Evolutionary conservation across 2,113 vertebrate species (phyloP).

Genomic region (Gopherus evgoodei): DNA sequence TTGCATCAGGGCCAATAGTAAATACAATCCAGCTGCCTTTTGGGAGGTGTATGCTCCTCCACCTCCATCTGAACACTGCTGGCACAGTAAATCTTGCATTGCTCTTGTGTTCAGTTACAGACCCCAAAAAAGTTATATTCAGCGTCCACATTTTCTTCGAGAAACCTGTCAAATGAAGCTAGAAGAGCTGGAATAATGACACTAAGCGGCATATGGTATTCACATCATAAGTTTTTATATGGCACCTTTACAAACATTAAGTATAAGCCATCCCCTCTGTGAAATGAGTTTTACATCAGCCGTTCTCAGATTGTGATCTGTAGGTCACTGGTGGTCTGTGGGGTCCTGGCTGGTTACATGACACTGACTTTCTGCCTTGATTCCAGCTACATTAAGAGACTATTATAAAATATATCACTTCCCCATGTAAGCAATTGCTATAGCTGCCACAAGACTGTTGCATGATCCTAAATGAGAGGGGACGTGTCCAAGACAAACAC

Average conservation of each 20-base stretch:
- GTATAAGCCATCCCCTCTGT: rapidly evolving
- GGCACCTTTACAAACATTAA: rapidly evolving
- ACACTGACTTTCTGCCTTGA: not conserved
- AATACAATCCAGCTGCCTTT: not conserved
- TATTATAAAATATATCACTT: not conserved
- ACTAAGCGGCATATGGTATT: not conserved
- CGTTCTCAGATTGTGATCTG: not conserved
- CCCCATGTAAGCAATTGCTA: not conserved
- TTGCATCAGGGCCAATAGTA: not conserved
- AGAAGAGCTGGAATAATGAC: not conserved
- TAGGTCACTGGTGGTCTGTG: rapidly evolving
- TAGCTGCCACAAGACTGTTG: not conserved
- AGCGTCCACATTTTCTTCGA: not conserved
- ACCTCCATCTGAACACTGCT: not conserved
- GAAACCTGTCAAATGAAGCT: not conserved
- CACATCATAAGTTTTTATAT: rapidly evolving
- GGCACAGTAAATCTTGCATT: not conserved
- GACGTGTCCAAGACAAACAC: not conserved
- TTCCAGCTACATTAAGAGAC: conserved; percentile 26
- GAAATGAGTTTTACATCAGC: not conserved
- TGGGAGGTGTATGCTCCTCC: not conserved
- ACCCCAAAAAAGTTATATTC: not conserved
- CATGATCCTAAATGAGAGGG: not conserved
- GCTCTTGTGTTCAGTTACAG: rapidly evolving
- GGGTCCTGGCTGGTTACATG: not conserved